Evolutionary conservation across 2,888 invertebrate genomes (phyloP).

Genomic region (Quadroppia sp.): DNA sequence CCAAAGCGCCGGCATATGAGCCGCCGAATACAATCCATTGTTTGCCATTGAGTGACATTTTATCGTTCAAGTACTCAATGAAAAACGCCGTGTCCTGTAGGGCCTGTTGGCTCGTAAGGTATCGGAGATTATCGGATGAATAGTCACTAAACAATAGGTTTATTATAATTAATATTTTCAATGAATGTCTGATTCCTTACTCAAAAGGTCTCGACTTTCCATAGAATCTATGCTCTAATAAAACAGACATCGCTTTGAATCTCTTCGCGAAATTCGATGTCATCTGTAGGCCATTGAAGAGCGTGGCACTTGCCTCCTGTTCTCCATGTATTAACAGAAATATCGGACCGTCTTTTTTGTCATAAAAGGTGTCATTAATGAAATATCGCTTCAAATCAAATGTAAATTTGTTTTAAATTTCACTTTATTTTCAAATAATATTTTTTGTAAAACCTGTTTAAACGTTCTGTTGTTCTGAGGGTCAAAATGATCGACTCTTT

Average conservation of each 20-base stretch:
- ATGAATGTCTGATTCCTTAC: constrained; percentile 58
- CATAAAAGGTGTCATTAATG: constrained; percentile 68
- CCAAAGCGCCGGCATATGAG: constrained; percentile 86
- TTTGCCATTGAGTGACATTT: constrained; percentile 60
- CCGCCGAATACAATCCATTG: constrained; percentile 96
- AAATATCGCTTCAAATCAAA: constrained; percentile 76
- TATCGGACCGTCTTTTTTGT: constrained; percentile 72
- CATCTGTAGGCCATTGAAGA: constrained; percentile 83
- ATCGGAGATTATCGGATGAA: constrained; percentile 71
- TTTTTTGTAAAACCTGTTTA: constrained; percentile 64
- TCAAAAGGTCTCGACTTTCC: constrained; percentile 82
- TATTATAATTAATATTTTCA: not conserved
- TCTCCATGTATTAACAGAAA: constrained; percentile 95
- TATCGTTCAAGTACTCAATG: constrained; percentile 65
- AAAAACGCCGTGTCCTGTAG: constrained; percentile 79
- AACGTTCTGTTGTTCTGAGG: constrained; percentile 66
- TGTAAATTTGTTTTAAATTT: not conserved
- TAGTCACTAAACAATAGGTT: constrained; percentile 64
- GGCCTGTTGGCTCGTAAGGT: constrained; percentile 62
- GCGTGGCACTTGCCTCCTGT: constrained; percentile 71
- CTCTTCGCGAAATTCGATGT: constrained; percentile 71
- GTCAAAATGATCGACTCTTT: constrained; percentile 77
- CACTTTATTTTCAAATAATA: constrained; percentile 43
- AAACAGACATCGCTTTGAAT: constrained; percentile 76
- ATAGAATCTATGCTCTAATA: constrained; percentile 88